Conservation (phyloP, 2,888 invertebrate genomes). For the Mactromeris polynyma region DNA sequence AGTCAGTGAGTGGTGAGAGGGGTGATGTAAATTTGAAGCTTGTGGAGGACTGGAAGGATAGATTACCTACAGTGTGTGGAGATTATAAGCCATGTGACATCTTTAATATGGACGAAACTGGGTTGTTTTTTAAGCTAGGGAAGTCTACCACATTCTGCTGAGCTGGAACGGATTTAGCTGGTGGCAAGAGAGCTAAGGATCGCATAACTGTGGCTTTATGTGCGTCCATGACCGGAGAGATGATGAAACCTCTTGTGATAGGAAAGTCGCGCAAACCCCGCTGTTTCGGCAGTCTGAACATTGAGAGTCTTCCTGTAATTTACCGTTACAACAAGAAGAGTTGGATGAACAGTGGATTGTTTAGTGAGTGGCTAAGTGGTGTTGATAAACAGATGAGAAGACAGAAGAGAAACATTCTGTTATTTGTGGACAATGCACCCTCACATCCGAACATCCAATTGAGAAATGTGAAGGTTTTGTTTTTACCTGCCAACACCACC, state of each 20-base stretch:
- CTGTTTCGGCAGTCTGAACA: constrained; percentile 40
- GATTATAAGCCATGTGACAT: not conserved
- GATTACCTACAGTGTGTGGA: not conserved
- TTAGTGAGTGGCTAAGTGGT: constrained; percentile 36
- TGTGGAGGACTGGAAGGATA: not conserved
- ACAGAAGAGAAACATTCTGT: constrained; percentile 19
- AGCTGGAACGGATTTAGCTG: not conserved
- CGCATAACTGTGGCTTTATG: constrained; percentile 32
- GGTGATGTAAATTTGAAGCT: not conserved
- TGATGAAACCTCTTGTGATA: constrained; percentile 49
- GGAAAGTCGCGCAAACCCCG: constrained; percentile 49
- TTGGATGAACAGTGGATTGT: constrained; percentile 51
- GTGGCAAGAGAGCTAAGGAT: constrained; percentile 40
- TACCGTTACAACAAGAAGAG: constrained; percentile 50
- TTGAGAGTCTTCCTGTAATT: constrained; percentile 34
- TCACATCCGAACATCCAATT: constrained; percentile 30
- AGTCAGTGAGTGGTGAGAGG: not conserved
- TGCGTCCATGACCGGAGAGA: constrained; percentile 44
- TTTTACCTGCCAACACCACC: constrained; percentile 43
- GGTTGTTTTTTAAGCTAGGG: too few relatives aligned
- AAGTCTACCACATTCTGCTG: too few relatives aligned
- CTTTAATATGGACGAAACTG: not conserved
- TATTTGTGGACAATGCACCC: constrained; percentile 43
- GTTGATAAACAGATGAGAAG: constrained; percentile 26
- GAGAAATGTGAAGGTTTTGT: constrained; percentile 22